Base-by-base conservation (phyloP, 1,140 invertebrate species). In the Bursaphelenchus mucronatus region DNA sequence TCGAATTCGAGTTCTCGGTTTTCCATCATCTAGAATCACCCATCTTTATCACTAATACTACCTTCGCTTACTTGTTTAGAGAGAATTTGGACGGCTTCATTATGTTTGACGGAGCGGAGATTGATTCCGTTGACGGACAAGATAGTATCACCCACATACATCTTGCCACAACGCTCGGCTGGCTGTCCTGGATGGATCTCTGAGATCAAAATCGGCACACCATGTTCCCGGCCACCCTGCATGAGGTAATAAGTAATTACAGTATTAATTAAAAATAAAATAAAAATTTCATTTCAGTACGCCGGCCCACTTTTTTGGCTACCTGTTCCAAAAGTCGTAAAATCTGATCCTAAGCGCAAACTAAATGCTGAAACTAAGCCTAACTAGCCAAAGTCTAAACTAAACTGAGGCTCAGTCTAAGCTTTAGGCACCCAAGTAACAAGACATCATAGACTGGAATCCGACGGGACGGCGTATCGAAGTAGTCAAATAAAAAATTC, bases 121-220 rank as follows among this genome's bases (percentile, higher is more conserved):
- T 89, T 88, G 56, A 87, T 86, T 58, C 88, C 87, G 82, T 91
- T 90, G 13, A 90, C 89, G 69, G 86, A 86, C 4, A 91, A 82
- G 70, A 91, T 90, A 15, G 90, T 89, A 84, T 91, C 90, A 11
- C 90, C 90, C 19, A 91, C 88, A 82, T 87, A 89, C 3, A 91
- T 82, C 50, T 87, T 84, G 45, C 86, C 85, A 61, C 86, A 87
- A 64, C 87, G 76, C 49, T 88, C 87, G 3, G 89, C 89, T 49
- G 89, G 88, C 59, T 88, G 88, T 66, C 88, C 87, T 55, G 87
- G 85, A 81, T 91, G 88, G 75, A 91, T 84, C 82, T 91, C 89
- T 19, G 89, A 90, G 69, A 91, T 89, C n/a, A 91, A 81, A 64
- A 91, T 89, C 0, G 90, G 90, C 43, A 91, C 88, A 41, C 89